Base-by-base conservation (phyloP, 2,113 vertebrate genomes). In the Psilopogon haemacephalus region DNA sequence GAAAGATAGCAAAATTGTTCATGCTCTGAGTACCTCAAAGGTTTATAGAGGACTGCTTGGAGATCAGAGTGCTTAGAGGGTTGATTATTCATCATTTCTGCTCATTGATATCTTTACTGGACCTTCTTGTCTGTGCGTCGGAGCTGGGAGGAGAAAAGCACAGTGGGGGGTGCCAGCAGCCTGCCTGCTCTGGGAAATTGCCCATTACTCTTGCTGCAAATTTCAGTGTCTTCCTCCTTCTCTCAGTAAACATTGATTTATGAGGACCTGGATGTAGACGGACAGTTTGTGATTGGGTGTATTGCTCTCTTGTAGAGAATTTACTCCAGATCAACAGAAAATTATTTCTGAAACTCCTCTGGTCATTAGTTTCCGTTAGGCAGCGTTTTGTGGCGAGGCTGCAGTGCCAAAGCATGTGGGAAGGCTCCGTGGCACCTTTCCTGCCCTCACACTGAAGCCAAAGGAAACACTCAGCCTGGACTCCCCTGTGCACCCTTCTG, bases 261-360 rank as follows among this genome's bases (percentile, higher is more conserved):
- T 98, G 98, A 97, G 97, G 74, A 71, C 92, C 84, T 92, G 96
- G 95, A 98, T 97, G 95, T 63, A 89, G 98, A 96, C 71, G 90
- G 98, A 98, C 98, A 98, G 97, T 96, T 95, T 89, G 97, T 97
- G 98, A 98, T 98, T 98, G 98, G 97, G 94, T 97, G 95, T 95
- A 89, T 97, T 97, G 97, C 97, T 98, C 92, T 94, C 96, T 84
- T 68, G 73, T 87, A 96, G 96, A 94, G 96, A 97, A 98, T 98
- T 97, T 97, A 97, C 97, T 98, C 95, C 97, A 95, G 97, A 98
- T 97, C 98, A 96, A 98, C 97, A 97, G 96, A 97, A 97, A 98
- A 98, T 98, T 98, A 98, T 97, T 98, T 96, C 96, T 93, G 97
- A 96, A 98, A 95, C 97, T 97, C 95, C 95, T 80, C 58, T 46